Evolutionary conservation across 2,888 invertebrate species (phyloP), one percentile per base, ranked within the genome.

Genomic region (Dryobotodes eremita): DNA sequence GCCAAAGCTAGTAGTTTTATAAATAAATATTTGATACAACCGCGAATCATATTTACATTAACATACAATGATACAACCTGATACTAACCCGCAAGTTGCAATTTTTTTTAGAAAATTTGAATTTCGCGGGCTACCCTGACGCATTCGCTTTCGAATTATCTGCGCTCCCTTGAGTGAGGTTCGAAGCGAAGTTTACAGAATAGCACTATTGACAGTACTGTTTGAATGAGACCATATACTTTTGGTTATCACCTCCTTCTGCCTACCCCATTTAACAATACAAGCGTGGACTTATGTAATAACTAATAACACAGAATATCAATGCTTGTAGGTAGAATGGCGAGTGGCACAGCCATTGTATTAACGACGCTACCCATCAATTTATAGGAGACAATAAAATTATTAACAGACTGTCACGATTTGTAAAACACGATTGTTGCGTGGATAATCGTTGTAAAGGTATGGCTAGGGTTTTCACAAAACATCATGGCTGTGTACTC

Each of bases 371-470:
- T 55, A 69, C 15, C 61, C 65, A 59, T 82, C n/a, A 75, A 79
- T 83, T 82, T 72, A 46, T 62, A 59, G 46, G 13, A 75, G 57
- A 84, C 84, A 75, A 72, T 84, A 62, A 61, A 70, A 79, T 72
- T 75, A 68, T 66, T 64, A 66, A 75, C 83, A 75, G 15, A 4
- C 11, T 13, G 79, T 86, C 84, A 84, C 72, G 84, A 83, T 46
- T 61, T 48, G 20, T 71, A 61, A 42, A 61, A 80, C 82, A 75
- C 57, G 69, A 79, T 57, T 61, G 81, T 57, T 55, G 17, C 0
- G n/a, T 0, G 2, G 15, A 61, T 83, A 55, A 57, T 36, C 13
- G 13, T 46, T 68, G 23, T 36, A 0, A 31, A 55, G 8, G n/a
- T n/a, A 13, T 36, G 6, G 5, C 2, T 75, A 62, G 26, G 61